phyloP scores from a whole-genome alignment of 2,797 vertebrate genomes.

The Oreochromis grahami region DNA sequence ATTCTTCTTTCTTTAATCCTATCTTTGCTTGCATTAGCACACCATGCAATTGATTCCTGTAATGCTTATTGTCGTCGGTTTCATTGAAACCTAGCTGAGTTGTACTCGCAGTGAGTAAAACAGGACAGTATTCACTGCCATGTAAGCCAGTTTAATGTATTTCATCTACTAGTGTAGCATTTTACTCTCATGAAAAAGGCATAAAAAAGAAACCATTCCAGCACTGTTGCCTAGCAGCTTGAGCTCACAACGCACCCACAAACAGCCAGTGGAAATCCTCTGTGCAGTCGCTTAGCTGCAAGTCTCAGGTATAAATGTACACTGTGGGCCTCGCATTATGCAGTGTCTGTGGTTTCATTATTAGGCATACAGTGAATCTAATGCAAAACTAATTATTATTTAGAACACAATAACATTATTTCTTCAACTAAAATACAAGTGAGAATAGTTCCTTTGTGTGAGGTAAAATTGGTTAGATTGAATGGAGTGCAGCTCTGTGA shows the following conservation, averaged over 20 bases:
- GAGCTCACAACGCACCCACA: not conserved
- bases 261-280: conserved; percentile 12
- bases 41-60: not conserved
- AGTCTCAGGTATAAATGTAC: conserved; percentile 16
- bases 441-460: not conserved
- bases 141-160: not conserved
- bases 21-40: conserved; percentile 1
- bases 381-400: not conserved
- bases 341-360: not conserved
- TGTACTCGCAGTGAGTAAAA: not conserved
- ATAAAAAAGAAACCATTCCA: not conserved
- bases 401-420: not conserved
- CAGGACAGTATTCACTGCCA: not conserved
- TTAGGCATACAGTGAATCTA: not conserved
- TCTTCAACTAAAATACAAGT: not conserved
- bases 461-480: not conserved
- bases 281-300: conserved; percentile 4
- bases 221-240: conserved; percentile 13
- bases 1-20: conserved; percentile 4
- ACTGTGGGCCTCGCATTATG: not conserved
- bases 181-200: not conserved
- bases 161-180: conserved; percentile 21
- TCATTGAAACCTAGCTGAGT: not conserved
- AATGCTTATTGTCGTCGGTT: not conserved
- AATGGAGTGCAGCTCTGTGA: not conserved